phyloP scores from a whole-genome alignment of 2,888 invertebrate genomes.

The Nemoura dubitans region DNA sequence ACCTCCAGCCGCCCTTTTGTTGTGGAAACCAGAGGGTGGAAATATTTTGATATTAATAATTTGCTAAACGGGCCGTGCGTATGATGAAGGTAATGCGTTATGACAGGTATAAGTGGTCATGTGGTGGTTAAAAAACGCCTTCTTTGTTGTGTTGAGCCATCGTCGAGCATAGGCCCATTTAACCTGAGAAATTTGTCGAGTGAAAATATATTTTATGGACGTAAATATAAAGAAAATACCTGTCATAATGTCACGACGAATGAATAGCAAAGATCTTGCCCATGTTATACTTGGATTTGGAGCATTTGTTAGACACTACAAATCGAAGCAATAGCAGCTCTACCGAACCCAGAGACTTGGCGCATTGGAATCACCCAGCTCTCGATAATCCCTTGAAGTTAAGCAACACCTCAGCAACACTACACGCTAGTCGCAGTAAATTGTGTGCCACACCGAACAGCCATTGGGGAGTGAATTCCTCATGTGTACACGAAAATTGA shows the following conservation, averaged over 20 bases:
- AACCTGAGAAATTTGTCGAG: background rate
- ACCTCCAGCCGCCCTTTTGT: background rate
- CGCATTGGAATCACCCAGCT: too few relatives aligned
- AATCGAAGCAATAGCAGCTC: background rate
- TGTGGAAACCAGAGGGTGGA: background rate
- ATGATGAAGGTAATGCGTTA: background rate
- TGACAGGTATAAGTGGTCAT: constrained; percentile 3
- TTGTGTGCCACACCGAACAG: too few relatives aligned
- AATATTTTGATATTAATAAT: constrained; percentile 12
- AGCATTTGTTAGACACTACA: background rate
- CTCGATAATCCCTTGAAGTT: too few relatives aligned
- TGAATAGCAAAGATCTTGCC: background rate
- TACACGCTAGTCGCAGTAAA: too few relatives aligned
- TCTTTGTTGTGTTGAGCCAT: background rate
- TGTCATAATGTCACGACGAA: background rate
- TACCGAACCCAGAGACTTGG: too few relatives aligned
- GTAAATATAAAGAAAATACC: constrained; percentile 7
- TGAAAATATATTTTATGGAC: background rate
- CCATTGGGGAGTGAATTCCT: too few relatives aligned
- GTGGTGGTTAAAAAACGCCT: background rate
- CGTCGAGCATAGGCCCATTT: background rate
- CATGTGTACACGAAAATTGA: too few relatives aligned
- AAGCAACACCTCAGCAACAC: too few relatives aligned
- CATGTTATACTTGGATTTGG: background rate
- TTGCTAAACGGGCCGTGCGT: background rate